These are phyloP conservation scores for Garra rufa DNA, from an alignment of 2,113 vertebrate genomes.

Conservation along the genomic window DNA sequence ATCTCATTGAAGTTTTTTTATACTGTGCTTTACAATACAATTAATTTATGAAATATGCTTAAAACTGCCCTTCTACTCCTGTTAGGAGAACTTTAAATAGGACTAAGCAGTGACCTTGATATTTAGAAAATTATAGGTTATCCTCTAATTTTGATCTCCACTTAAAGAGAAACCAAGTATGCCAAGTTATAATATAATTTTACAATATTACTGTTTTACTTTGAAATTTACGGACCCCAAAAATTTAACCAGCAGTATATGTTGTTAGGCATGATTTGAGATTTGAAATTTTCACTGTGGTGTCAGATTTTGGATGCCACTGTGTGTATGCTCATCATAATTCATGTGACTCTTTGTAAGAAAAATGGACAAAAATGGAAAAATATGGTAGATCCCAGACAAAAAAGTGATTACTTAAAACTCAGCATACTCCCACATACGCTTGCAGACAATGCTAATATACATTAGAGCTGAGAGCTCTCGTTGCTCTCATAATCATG, in stretches of 20 bases:
- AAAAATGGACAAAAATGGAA: neutral
- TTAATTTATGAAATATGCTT: too few relatives aligned
- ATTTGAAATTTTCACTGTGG: neutral
- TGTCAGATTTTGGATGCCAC: neutral
- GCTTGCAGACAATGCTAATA: neutral
- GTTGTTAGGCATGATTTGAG: neutral
- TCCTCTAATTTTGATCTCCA: too few relatives aligned
- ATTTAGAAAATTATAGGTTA: too few relatives aligned
- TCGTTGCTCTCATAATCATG: conserved; percentile 74
- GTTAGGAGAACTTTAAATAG: too few relatives aligned
- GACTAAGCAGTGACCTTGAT: too few relatives aligned
- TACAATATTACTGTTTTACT: neutral
- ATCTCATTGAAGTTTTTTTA: too few relatives aligned
- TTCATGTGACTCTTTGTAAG: neutral
- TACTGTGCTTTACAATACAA: too few relatives aligned
- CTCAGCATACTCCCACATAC: neutral
- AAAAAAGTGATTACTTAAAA: neutral
- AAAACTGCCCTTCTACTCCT: too few relatives aligned
- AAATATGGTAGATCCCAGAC: neutral
- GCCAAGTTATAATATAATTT: neutral
- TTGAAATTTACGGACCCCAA: too few relatives aligned
- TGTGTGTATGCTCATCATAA: neutral
- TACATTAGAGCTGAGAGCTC: conserved; percentile 41
- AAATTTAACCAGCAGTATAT: too few relatives aligned
- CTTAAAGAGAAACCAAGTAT: neutral